A percentile compares a stretch with the other conserved stretches of the same genome.
Evolutionary conservation across 2,888 invertebrate genomes (phyloP).

Genomic region (Diaprepes abbreviatus): DNA sequence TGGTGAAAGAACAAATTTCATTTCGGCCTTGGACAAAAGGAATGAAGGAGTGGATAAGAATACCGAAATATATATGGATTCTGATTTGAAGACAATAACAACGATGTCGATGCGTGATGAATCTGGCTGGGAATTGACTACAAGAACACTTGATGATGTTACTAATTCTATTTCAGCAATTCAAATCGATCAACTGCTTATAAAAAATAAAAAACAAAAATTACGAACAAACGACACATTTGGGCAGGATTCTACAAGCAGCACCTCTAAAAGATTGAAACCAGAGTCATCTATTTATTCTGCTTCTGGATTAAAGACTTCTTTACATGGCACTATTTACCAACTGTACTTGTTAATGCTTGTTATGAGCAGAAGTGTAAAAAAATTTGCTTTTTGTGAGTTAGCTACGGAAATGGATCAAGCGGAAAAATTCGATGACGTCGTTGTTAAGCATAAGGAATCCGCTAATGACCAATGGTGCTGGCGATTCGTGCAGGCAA

Average conservation of each 20-base stretch:
- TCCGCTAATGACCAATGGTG: slow-evolving; percentile 11
- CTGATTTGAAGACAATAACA: too few species aligned
- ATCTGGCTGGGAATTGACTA: background rate
- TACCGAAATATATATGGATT: background rate
- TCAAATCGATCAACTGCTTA: too few species aligned
- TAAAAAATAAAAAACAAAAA: too few species aligned
- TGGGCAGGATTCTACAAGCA: background rate
- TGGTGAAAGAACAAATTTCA: too few species aligned
- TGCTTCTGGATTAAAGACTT: slow-evolving; percentile 28
- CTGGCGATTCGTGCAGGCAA: slow-evolving; percentile 44
- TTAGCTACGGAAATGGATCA: slow-evolving; percentile 45
- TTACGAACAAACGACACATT: too few species aligned
- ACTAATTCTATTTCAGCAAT: too few species aligned
- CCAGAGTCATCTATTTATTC: background rate
- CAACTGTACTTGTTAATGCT: slow-evolving; percentile 40
- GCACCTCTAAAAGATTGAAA: background rate
- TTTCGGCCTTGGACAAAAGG: background rate
- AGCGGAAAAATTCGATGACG: slow-evolving; percentile 49
- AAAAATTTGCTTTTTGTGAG: slow-evolving; percentile 11
- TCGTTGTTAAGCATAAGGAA: slow-evolving; percentile 32
- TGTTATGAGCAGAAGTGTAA: slow-evolving; percentile 14
- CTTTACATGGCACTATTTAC: slow-evolving; percentile 30
- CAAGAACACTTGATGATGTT: too few species aligned
- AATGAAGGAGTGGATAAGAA: background rate
- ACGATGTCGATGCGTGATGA: background rate